Conservation (phyloP, 2,797 vertebrate species). For the Aldrovandia affinis region DNA sequence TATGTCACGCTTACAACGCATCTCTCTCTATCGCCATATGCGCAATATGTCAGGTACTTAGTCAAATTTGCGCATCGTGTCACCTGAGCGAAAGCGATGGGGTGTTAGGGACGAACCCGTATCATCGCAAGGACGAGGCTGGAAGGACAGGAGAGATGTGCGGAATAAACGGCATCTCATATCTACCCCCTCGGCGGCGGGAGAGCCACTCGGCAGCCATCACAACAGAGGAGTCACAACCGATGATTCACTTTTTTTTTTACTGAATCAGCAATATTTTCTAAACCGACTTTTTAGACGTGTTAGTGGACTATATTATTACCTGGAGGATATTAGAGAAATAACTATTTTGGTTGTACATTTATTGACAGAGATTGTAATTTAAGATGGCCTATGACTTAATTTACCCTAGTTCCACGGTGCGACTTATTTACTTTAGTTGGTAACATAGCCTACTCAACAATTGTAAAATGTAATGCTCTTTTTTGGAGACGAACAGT, state of each 20-base stretch:
- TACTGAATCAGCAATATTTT: background rate
- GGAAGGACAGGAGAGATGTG: background rate
- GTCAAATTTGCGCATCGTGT: background rate
- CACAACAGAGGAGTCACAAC: background rate
- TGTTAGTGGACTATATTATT: no score
- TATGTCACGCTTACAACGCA: background rate
- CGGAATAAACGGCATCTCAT: background rate
- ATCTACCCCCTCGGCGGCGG: background rate
- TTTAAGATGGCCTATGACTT: no score
- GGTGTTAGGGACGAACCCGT: background rate
- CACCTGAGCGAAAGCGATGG: background rate
- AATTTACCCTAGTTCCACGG: background rate
- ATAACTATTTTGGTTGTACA: no score
- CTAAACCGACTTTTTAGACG: background rate
- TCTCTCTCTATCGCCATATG: background rate
- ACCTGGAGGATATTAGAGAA: no score
- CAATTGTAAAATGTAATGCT: background rate
- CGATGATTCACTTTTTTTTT: background rate
- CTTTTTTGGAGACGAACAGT: background rate
- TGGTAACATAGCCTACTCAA: background rate
- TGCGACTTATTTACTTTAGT: background rate
- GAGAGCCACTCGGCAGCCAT: background rate
- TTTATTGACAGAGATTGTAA: no score
- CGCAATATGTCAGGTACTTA: background rate
- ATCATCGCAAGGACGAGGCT: background rate